phyloP scores from a whole-genome alignment of 2,113 vertebrate genomes.

The Ursus arctos region DNA sequence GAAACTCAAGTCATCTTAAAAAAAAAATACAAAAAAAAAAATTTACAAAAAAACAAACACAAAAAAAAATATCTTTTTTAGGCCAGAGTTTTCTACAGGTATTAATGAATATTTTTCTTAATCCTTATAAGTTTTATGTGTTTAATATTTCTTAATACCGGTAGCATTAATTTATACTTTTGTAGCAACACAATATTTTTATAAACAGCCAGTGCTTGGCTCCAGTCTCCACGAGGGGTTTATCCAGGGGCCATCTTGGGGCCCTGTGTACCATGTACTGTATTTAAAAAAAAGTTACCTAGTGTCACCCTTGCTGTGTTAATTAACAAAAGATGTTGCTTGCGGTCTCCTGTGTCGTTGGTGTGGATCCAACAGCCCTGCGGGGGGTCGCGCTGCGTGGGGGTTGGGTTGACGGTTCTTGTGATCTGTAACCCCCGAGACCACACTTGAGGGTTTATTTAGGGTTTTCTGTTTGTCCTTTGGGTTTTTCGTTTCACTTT shows the following conservation, averaged over 20 bases:
- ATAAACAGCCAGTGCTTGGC: slow-evolving; percentile 95
- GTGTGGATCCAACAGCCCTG: slow-evolving; percentile 82
- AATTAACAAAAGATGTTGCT: slow-evolving; percentile 90
- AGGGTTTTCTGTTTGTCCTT: slow-evolving; percentile 83
- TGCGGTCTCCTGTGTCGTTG: slow-evolving; percentile 85
- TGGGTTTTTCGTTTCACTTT: slow-evolving; percentile 80
- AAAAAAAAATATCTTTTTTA: slow-evolving; percentile 93
- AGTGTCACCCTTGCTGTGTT: slow-evolving; percentile 98
- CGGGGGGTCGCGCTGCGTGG: slow-evolving; percentile 87
- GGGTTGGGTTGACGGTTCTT: slow-evolving; percentile 87
- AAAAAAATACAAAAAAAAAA: slow-evolving; percentile 90
- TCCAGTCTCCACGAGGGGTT: slow-evolving; percentile 91
- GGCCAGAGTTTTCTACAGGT: slow-evolving; percentile 94
- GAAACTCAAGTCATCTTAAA: slow-evolving; percentile 90
- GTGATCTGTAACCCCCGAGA: slow-evolving; percentile 84
- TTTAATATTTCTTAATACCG: slow-evolving; percentile 96
- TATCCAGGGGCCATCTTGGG: slow-evolving; percentile 88
- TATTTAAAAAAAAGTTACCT: slow-evolving; percentile 94
- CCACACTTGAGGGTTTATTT: slow-evolving; percentile 86
- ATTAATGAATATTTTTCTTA: slow-evolving; percentile 95
- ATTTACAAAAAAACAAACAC: slow-evolving; percentile 89
- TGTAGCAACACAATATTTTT: slow-evolving; percentile 99
- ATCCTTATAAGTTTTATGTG: slow-evolving; percentile 94
- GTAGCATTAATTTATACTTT: slow-evolving; percentile 99
- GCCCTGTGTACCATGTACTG: slow-evolving; percentile 95